These are phyloP conservation scores for Calameuta idolon DNA, from an alignment of 2,888 invertebrate species.

Conservation along the genomic window DNA sequence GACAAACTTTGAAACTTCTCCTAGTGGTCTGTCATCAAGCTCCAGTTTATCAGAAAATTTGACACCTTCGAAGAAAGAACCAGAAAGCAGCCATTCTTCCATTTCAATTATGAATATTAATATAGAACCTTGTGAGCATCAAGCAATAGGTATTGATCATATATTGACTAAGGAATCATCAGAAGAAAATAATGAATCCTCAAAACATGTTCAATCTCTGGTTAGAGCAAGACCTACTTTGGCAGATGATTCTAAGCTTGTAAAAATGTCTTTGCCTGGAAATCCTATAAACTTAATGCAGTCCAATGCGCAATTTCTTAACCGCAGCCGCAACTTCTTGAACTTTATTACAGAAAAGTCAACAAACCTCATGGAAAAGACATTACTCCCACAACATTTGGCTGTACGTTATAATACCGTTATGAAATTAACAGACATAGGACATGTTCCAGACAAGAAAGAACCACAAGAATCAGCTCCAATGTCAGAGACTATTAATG, in stretches of 20 bases:
- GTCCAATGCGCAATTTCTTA: conserved; percentile 58
- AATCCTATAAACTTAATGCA: conserved; percentile 58
- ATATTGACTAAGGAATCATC: neutral
- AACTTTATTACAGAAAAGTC: conserved; percentile 62
- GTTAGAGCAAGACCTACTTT: conserved; percentile 22
- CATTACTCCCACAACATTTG: conserved; percentile 56
- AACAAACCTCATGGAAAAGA: conserved; percentile 61
- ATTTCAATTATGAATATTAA: neutral
- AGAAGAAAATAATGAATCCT: neutral
- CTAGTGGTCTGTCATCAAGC: neutral
- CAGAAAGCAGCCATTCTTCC: neutral
- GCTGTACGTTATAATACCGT: conserved; percentile 42
- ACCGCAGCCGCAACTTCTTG: conserved; percentile 58
- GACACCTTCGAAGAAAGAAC: neutral
- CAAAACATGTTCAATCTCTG: neutral
- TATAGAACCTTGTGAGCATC: neutral
- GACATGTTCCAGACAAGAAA: neutral
- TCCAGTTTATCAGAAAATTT: neutral
- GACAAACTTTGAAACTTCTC: neutral
- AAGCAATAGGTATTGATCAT: neutral
- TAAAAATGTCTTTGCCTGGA: conserved; percentile 56
- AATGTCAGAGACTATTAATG: neutral
- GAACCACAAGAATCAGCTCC: neutral
- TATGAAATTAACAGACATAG: conserved; percentile 20
- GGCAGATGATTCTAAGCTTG: conserved; percentile 51